phyloP scores from a whole-genome alignment of 2,888 invertebrate species.

The Agelastica alni region DNA sequence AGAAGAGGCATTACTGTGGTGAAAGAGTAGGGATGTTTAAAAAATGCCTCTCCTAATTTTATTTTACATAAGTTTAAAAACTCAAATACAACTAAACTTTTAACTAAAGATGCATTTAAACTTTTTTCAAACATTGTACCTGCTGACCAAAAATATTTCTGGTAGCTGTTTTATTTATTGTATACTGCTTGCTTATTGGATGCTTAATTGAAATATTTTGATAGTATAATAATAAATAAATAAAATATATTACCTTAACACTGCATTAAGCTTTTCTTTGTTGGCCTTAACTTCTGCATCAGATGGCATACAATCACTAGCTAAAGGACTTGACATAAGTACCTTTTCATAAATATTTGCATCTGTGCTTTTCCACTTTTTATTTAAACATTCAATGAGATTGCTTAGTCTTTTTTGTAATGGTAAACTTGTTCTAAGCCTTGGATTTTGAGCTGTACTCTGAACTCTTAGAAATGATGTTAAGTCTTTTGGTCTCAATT shows the following conservation, averaged over 20 bases:
- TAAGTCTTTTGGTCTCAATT: slow-evolving; percentile 77
- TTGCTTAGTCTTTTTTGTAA: slow-evolving; percentile 74
- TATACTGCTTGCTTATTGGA: too few relatives aligned
- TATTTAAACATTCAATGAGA: slow-evolving; percentile 72
- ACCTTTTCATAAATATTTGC: slow-evolving; percentile 48
- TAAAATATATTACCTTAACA: slow-evolving; percentile 37
- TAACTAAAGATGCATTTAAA: too few relatives aligned
- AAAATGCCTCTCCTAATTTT: too few relatives aligned
- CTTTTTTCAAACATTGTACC: too few relatives aligned
- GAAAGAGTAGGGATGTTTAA: too few relatives aligned
- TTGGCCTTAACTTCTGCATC: slow-evolving; percentile 40
- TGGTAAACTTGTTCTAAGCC: slow-evolving; percentile 66
- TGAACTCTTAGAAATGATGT: slow-evolving; percentile 85
- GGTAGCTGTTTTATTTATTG: too few relatives aligned
- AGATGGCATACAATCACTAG: slow-evolving; percentile 41
- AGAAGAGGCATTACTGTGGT: too few relatives aligned
- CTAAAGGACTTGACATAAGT: slow-evolving; percentile 40
- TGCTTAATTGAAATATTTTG: background rate
- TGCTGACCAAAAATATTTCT: too few relatives aligned
- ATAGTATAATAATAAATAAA: background rate
- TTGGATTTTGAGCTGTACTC: slow-evolving; percentile 85
- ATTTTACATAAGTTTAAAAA: too few relatives aligned
- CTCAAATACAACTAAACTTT: too few relatives aligned
- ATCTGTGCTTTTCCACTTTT: slow-evolving; percentile 71
- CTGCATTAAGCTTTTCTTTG: slow-evolving; percentile 38